Evolutionary conservation across 2,797 vertebrate genomes (phyloP), one percentile per base, ranked within the genome.

Genomic region (Garrulus glandarius): DNA sequence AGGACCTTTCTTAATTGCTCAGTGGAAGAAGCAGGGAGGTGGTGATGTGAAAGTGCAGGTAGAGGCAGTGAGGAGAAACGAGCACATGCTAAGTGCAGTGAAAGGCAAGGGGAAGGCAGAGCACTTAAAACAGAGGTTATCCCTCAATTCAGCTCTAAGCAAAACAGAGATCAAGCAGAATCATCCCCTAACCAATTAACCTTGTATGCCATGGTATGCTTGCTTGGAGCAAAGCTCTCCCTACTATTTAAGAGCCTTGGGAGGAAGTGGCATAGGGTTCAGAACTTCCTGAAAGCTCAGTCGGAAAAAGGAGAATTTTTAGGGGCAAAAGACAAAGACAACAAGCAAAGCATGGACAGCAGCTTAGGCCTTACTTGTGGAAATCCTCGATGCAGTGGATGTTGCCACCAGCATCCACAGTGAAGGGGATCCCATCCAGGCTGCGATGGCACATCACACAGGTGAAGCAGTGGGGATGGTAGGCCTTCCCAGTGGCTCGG

Each of bases 321-420:
- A 84, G 24, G 36, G 24, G 55, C 49, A 68, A 71, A 67, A 41
- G 24, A 30, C 29, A 36, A 43, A 84, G 50, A 53, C 39, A 53
- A n/a, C 13, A 36, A 88, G 55, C 39, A 79, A 70, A 86, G 59
- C 26, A 77, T 30, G 46, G 49, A 36, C 7, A 74, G 41, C 23
- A 52, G 80, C 27, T 84, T 57, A 56, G 64, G 75, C 15, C 98
- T 13, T 98, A 99, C 99, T 99, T 99, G 98, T 99, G 99, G 95
- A 99, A 99, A 98, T 99, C 99, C 97, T 99, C 99, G 14, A 99
- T 99, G 98, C 99, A 99, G 97, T 99, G 99, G 97, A 99, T 99
- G 97, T 99, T 99, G 87, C 99, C 99, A 32, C 98, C 98, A 0
- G 99, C 98, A 10, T 99, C 99, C 95, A 99, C 99, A 0, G 99